Percentiles rank a stretch among this genome's conserved stretches.
These are phyloP conservation scores for Lathamus discolor DNA, from an alignment of 2,113 vertebrate genomes.

Conservation along the genomic window DNA sequence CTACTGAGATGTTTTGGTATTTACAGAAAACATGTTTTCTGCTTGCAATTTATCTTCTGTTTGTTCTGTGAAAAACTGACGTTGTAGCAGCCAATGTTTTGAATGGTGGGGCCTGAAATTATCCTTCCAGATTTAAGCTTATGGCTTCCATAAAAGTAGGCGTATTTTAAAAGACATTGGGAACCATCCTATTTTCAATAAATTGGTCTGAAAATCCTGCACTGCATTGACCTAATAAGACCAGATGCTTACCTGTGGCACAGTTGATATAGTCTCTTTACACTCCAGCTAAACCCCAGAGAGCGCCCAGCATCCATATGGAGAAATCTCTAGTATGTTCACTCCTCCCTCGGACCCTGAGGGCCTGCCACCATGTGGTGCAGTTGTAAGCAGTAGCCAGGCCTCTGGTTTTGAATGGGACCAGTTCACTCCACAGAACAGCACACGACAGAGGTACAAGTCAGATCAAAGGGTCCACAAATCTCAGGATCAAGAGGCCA, in stretches of 20 bases:
- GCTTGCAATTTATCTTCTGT: background rate
- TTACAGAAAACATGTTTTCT: conserved; percentile 31
- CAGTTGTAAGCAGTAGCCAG: background rate
- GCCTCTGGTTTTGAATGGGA: background rate
- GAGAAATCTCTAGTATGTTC: background rate
- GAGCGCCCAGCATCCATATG: background rate
- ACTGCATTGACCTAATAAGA: background rate
- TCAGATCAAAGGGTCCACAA: background rate
- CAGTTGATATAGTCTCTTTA: background rate
- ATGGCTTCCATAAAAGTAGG: background rate
- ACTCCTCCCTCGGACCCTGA: background rate
- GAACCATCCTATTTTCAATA: background rate
- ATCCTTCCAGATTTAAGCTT: background rate
- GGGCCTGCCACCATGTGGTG: background rate
- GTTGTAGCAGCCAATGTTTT: background rate
- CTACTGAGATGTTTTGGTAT: background rate
- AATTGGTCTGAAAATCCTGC: background rate
- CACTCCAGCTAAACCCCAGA: rapidly evolving
- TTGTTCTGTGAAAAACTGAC: background rate
- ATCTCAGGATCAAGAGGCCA: background rate
- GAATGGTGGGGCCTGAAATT: background rate
- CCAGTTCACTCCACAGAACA: background rate
- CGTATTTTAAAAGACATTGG: background rate
- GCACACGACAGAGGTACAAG: background rate
- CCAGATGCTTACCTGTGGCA: background rate